Evolutionary conservation across 2,797 vertebrate species (phyloP).

Genomic region (Melanotaenia maccullochi): DNA sequence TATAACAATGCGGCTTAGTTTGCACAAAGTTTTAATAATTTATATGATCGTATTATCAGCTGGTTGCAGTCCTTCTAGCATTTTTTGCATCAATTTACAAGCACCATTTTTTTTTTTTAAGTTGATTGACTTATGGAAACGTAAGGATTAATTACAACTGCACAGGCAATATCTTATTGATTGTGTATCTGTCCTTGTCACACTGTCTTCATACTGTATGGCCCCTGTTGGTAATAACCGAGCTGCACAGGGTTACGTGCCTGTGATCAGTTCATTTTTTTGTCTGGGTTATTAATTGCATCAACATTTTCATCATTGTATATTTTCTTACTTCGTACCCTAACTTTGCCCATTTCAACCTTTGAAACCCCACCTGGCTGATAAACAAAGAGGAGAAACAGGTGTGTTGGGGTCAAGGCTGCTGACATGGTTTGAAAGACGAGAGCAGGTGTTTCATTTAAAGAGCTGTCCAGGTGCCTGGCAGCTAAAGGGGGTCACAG

Average conservation of each 20-base stretch:
- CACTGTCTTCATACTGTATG: too few species aligned
- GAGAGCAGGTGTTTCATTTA: conserved; percentile 57
- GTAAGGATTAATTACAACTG: conserved; percentile 16
- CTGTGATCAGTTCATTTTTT: conserved; percentile 4
- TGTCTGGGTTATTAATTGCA: conserved; percentile 2
- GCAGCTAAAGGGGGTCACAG: conserved; percentile 62
- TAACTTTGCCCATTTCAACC: conserved; percentile 9
- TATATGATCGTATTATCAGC: conserved; percentile 9
- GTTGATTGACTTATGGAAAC: conserved; percentile 42
- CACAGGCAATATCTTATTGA: conserved; percentile 26
- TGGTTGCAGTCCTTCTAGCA: not conserved
- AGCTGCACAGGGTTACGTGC: not conserved
- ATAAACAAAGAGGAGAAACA: conserved; percentile 26
- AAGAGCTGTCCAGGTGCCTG: conserved; percentile 54
- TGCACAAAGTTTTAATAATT: not conserved
- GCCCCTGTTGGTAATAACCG: not conserved
- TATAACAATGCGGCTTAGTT: not conserved
- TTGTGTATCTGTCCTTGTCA: conserved; percentile 4
- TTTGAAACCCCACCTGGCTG: conserved; percentile 24
- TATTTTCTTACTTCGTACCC: conserved; percentile 4
- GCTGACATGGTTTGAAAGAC: conserved; percentile 44
- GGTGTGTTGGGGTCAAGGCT: conserved; percentile 42
- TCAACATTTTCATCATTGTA: not conserved
- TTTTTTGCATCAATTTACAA: not conserved
- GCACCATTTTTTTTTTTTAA: conserved; percentile 1